Conservation (phyloP, 1,140 invertebrate genomes). For the Coptotermes formosanus region DNA sequence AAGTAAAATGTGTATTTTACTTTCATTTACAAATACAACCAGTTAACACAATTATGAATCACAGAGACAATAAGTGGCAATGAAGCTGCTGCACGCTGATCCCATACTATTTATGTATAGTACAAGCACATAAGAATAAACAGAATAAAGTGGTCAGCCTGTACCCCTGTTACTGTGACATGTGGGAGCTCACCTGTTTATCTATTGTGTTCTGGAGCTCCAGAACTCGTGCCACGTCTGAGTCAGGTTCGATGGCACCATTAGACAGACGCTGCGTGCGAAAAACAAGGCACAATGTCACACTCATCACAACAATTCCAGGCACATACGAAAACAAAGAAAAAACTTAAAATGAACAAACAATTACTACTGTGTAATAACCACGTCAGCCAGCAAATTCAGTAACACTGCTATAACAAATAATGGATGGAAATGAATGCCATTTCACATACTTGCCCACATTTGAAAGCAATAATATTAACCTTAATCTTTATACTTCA, state of each 20-base stretch:
- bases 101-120: too few species aligned
- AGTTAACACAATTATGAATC: too few species aligned
- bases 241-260: conserved; percentile 61
- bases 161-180: neutral
- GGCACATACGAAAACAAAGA: neutral
- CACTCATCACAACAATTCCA: conserved; percentile 6
- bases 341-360: conserved; percentile 21
- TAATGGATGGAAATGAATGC: neutral
- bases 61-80: too few species aligned
- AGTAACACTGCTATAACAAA: neutral
- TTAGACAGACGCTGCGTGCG: conserved; percentile 58
- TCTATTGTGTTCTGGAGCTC: conserved; percentile 88
- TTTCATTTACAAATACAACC: too few species aligned
- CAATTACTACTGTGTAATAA: conserved; percentile 17
- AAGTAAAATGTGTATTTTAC: too few species aligned
- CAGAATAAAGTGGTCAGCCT: too few species aligned
- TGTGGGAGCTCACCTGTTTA: conserved; percentile 71
- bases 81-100: too few species aligned
- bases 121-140: too few species aligned
- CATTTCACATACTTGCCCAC: neutral
- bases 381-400: neutral
- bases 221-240: conserved; percentile 65
- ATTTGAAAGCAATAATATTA: neutral
- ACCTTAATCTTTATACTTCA: too few species aligned
- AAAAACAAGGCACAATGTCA: conserved; percentile 37